These are phyloP conservation scores for Azorinus chamasolen DNA, from an alignment of 2,888 invertebrate species.

Conservation along the genomic window DNA sequence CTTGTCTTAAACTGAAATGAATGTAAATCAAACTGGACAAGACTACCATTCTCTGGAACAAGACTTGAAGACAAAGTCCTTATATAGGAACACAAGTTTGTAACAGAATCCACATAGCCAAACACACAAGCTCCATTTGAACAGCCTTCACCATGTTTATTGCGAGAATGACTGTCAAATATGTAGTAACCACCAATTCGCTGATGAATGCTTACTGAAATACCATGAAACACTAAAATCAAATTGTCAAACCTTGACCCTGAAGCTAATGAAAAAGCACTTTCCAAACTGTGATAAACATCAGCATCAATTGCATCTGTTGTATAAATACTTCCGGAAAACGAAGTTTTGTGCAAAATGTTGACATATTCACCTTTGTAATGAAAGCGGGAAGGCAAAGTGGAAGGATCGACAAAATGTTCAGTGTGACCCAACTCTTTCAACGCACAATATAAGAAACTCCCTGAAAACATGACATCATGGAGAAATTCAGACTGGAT, in stretches of 20 bases:
- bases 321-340: not conserved
- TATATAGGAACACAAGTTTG: not conserved
- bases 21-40: slow-evolving; percentile 1
- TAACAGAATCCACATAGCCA: not conserved
- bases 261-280: not conserved
- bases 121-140: not conserved
- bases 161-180: not conserved
- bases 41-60: not conserved
- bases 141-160: not conserved
- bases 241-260: not conserved
- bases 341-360: not conserved
- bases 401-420: not conserved
- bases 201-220: not conserved
- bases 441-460: not conserved
- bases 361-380: not conserved
- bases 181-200: not conserved
- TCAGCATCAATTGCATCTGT: not conserved
- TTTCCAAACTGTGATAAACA: no score
- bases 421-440: not conserved
- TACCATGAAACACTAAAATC: not conserved
- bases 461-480: not conserved
- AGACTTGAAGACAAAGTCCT: not conserved
- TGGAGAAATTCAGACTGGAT: not conserved
- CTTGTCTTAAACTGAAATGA: not conserved
- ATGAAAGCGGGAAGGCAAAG: not conserved